Base-by-base conservation (phyloP, 1,140 invertebrate genomes). In the Drosophila sturtevanti region DNA sequence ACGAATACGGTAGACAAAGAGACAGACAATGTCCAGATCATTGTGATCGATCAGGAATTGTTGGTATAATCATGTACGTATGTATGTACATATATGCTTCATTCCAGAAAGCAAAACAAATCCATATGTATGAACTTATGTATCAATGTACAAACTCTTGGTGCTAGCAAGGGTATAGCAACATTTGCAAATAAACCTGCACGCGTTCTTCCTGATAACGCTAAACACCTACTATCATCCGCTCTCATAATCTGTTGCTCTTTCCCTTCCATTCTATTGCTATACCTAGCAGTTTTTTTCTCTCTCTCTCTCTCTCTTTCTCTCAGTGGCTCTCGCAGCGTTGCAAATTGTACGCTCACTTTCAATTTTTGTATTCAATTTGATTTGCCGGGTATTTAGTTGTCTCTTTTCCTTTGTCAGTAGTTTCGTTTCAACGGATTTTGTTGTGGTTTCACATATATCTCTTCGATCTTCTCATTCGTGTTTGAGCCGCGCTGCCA, bases 401-500 rank as follows among this genome's bases (percentile, higher is more conserved):
- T 81, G 52, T 73, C 63, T 61, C 62, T 79, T 64, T 60, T 61
- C 44, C 60, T 77, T 24, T 62, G 48, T 27, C 59, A 70, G 63
- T 48, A 61, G 71, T 62, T 65, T 60, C 62, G 68, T 68, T 68
- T 52, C 60, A 66, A 69, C 68, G 60, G 54, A 63, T 80, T 80
- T 80, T 80, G 66, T 72, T 87, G 71, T 72, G 76, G 41, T 44
- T 21, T 10, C 41, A 44, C 41, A 52, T 73, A 75, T 77, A 77
- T 80, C 63, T 68, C 65, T 81, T 65, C 44, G 59, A 56, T 69
- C 52, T 70, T 61, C 27, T 89, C 82, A 86, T 82, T 86, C 77
- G 72, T 69, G 65, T 86, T 70, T 77, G 71, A 87, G 76, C 68
- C 84, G 79, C 76, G 68, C 56, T 76, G 52, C 68, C 65, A 76